Base-by-base conservation (phyloP, 2,113 vertebrate species). In the Phyllostomus hastatus region DNA sequence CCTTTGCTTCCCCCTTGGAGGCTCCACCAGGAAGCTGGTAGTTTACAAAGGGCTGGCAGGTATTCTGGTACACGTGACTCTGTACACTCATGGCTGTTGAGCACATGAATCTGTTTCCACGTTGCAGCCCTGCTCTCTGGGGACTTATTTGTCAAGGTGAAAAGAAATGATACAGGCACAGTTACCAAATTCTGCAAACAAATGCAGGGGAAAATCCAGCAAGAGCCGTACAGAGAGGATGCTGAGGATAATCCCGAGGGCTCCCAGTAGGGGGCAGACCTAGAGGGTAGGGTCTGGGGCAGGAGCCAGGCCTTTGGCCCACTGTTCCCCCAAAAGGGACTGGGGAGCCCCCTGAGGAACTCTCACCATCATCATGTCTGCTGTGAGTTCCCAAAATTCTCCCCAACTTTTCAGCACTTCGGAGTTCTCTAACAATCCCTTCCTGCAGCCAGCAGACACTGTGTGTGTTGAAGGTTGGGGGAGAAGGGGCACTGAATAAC, bases 131-230 rank as follows among this genome's bases (percentile, higher is more conserved):
- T 31, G 10, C 5, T 73, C 66, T 78, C 87, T 48, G n/a, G 8
- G n/a, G 66, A 92, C 38, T 83, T 86, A 67, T 46, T 81, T 75
- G 70, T 97, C 75, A 84, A 7, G 24, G 22, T 78, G 73, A 83
- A 72, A 94, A 95, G 67, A 87, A 97, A 88, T 41, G 20, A 43
- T 7, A 91, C 31, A 84, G 70, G 33, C 96, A 61, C 59, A 82
- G 38, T 93, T 43, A 93, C 69, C 43, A 80, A 76, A 80, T 88
- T 41, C 50, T 10, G 17, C 26, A 43, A 38, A 41, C 0, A 2
- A 48, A 33, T 11, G 28, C 75, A 4, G 2, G 22, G 57, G 57
- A 73, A 78, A 78, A 81, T 46, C 41, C 78, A 80, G 70, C 31
- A 64, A 76, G 33, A 70, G 31, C 16, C 7, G 8, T 10, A 14